phyloP scores from a whole-genome alignment of 2,113 vertebrate species.

The Ahaetulla prasina region DNA sequence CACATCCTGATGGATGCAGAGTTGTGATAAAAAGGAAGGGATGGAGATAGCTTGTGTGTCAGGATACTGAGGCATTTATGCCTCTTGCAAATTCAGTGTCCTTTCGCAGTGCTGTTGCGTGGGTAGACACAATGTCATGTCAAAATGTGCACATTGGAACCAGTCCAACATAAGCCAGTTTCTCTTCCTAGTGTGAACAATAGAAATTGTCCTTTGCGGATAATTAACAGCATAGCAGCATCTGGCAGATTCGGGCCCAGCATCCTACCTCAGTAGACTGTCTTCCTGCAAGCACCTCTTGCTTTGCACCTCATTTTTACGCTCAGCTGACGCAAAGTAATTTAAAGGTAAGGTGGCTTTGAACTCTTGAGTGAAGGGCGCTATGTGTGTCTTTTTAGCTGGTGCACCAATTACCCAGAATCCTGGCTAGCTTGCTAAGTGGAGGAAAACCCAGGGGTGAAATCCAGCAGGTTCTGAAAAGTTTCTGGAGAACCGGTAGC shows the following conservation, averaged over 20 bases:
- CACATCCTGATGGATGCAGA: neutral
- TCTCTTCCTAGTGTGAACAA: neutral
- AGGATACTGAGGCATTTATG: neutral
- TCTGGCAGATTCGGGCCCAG: neutral
- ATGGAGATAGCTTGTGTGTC: neutral
- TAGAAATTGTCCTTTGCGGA: neutral
- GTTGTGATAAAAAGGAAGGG: neutral
- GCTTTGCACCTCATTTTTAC: neutral
- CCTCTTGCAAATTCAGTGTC: neutral
- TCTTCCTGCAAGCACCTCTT: neutral
- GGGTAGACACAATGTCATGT: neutral
- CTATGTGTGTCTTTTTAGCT: neutral
- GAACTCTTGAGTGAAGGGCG: neutral
- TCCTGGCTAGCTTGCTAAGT: neutral
- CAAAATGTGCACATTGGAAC: neutral
- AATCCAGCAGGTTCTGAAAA: too few relatives aligned
- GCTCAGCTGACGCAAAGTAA: neutral
- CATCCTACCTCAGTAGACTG: neutral
- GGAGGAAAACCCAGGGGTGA: neutral
- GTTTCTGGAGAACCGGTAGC: too few relatives aligned
- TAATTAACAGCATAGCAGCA: neutral
- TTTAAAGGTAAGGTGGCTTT: neutral
- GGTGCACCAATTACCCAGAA: neutral
- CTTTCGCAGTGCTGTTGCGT: neutral
- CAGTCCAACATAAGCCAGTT: neutral